Evolutionary conservation across 2,888 invertebrate genomes (phyloP).

Genomic region (Synanthedon vespiformis): DNA sequence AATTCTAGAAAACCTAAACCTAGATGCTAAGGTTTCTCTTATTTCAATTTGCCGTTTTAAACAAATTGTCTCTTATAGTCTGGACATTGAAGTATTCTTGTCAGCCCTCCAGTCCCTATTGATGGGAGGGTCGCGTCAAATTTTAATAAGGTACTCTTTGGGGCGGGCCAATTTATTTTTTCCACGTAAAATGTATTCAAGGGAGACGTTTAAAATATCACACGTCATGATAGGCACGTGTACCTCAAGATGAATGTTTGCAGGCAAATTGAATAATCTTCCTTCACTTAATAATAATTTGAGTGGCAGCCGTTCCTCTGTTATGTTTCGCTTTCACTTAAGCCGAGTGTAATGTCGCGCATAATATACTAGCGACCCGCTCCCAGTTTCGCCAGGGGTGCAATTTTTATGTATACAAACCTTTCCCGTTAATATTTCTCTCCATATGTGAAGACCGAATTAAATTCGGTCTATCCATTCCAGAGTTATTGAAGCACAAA

Average conservation of each 20-base stretch:
- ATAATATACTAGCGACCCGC: no score
- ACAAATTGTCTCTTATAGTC: background rate
- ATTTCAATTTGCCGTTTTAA: background rate
- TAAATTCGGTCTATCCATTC: no score
- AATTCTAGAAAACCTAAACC: background rate
- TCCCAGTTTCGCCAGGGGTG: no score
- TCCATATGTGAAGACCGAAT: no score
- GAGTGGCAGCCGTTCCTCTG: no score
- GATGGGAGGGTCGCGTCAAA: slow-evolving; percentile 2
- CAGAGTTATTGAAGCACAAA: no score
- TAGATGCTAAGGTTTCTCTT: background rate
- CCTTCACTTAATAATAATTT: background rate
- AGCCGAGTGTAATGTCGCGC: no score
- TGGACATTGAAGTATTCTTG: slow-evolving; percentile 2
- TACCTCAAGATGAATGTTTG: background rate
- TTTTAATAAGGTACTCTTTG: slow-evolving; percentile 5
- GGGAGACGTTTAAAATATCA: background rate
- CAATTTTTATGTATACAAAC: no score
- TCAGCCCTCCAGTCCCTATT: slow-evolving; percentile 1
- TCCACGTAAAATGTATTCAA: slow-evolving; percentile 2
- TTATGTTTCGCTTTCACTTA: no score
- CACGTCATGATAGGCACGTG: slow-evolving; percentile 4
- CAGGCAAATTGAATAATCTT: background rate
- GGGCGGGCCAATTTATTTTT: background rate
- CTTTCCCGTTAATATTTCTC: no score